phyloP scores from a whole-genome alignment of 2,113 vertebrate genomes.

The Drymodes brunneopygia region DNA sequence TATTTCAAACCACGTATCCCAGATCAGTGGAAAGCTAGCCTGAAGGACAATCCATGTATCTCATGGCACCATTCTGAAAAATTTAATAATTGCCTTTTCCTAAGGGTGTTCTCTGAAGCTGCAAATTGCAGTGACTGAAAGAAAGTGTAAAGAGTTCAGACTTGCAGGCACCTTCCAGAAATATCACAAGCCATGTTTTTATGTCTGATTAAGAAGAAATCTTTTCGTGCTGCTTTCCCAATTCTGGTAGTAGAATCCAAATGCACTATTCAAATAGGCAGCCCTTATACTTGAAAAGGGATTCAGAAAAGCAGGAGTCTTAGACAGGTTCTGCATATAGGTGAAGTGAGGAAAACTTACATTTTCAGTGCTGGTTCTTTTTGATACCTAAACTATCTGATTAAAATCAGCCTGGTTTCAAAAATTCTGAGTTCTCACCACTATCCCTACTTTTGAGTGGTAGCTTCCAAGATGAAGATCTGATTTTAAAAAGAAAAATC shows the following conservation, averaged over 20 bases:
- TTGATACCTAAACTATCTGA: not conserved
- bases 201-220: not conserved
- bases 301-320: not conserved
- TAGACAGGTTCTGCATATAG: not conserved
- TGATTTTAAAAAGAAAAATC: not conserved
- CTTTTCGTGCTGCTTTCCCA: not conserved
- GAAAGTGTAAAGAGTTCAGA: not conserved
- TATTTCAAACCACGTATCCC: not conserved
- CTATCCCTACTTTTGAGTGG: not conserved
- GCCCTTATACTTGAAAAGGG: not conserved
- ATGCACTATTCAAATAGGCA: not conserved
- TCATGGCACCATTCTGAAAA: not conserved
- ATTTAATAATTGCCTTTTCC: slow-evolving; percentile 17
- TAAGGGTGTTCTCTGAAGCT: not conserved
- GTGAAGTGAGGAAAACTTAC: not conserved
- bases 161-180: not conserved
- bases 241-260: not conserved
- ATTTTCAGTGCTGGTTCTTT: not conserved
- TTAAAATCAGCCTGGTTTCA: not conserved
- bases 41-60: not conserved
- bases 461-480: not conserved
- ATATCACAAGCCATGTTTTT: not conserved
- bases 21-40: not conserved
- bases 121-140: not conserved
- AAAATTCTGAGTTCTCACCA: not conserved